Evolutionary conservation across 2,113 vertebrate species (phyloP).

Genomic region (Ageneiosus marmoratus): DNA sequence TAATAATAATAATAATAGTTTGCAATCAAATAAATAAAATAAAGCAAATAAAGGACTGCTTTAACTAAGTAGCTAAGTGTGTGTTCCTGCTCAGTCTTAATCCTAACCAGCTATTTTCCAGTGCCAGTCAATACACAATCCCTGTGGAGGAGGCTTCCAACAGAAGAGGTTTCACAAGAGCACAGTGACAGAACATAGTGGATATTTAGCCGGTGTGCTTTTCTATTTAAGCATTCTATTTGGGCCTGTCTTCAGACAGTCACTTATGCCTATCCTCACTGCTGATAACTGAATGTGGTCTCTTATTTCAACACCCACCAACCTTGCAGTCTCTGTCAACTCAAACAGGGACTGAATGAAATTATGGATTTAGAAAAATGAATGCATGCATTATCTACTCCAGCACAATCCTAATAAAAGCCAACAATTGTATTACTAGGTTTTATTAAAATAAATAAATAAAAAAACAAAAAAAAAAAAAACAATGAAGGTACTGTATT

Average conservation of each 20-base stretch:
- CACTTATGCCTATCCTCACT: conserved; percentile 2
- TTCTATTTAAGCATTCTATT: conserved; percentile 24
- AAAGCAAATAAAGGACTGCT: background rate
- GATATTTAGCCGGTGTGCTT: conserved; percentile 1
- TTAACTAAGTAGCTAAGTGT: background rate
- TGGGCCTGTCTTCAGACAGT: conserved; percentile 1
- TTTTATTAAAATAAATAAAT: no score
- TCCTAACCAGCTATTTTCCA: background rate
- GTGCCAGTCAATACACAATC: conserved; percentile 13
- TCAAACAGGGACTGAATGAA: background rate
- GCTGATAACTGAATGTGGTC: background rate
- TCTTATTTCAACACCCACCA: background rate
- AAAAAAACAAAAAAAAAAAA: conserved; percentile 7
- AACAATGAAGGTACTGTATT: conserved; percentile 24
- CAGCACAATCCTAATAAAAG: conserved; percentile 8
- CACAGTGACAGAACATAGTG: conserved; percentile 9
- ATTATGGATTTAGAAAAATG: background rate
- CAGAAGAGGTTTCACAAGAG: conserved; percentile 5
- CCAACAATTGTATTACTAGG: background rate
- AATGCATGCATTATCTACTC: background rate
- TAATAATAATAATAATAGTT: background rate
- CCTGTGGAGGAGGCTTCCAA: conserved; percentile 12
- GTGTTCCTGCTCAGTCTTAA: background rate
- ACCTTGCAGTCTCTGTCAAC: background rate
- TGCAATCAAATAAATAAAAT: background rate